A percentile compares a stretch with the other conserved stretches of the same genome.
Evolutionary conservation across 2,888 invertebrate species (phyloP).

Genomic region (Sphaerophoria taeniata): DNA sequence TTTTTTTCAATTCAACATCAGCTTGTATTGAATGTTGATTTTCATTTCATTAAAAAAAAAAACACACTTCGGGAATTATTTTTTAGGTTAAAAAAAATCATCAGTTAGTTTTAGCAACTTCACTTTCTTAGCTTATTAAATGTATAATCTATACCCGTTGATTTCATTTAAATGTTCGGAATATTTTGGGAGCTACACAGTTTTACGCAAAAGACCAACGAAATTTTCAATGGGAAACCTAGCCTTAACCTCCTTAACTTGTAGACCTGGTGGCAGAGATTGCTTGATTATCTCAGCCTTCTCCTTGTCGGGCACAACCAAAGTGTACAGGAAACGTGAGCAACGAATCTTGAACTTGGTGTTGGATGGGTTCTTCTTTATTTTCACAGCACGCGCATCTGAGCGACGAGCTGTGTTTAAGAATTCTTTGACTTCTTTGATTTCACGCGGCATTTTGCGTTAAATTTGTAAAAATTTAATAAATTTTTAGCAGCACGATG

Average conservation of each 20-base stretch:
- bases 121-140: too few species aligned
- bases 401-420: conserved; percentile 98
- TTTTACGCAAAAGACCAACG: too few species aligned
- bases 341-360: conserved; percentile 99
- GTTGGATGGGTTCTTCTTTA: conserved; percentile 99
- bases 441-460: conserved; percentile 93
- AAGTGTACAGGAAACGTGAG: conserved; percentile 97
- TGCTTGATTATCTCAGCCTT: conserved; percentile 99
- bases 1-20: conserved; percentile 41
- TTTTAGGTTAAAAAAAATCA: conserved; percentile 59
- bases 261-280: conserved; percentile 97
- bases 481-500: conserved; percentile 75
- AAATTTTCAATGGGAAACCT: too few species aligned
- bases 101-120: conserved; percentile 75
- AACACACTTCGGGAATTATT: conserved; percentile 33
- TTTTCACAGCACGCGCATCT: conserved; percentile 97
- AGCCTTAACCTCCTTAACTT: conserved; percentile 96
- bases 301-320: conserved; percentile 98
- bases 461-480: conserved; percentile 74
- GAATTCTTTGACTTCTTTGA: conserved; percentile 99
- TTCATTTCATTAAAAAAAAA: conserved; percentile 49
- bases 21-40: conserved; percentile 45
- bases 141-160: too few species aligned
- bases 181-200: too few species aligned
- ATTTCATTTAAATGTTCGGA: too few species aligned